Conservation (phyloP, 2,888 invertebrate species). For the Sepiola atlantica region DNA sequence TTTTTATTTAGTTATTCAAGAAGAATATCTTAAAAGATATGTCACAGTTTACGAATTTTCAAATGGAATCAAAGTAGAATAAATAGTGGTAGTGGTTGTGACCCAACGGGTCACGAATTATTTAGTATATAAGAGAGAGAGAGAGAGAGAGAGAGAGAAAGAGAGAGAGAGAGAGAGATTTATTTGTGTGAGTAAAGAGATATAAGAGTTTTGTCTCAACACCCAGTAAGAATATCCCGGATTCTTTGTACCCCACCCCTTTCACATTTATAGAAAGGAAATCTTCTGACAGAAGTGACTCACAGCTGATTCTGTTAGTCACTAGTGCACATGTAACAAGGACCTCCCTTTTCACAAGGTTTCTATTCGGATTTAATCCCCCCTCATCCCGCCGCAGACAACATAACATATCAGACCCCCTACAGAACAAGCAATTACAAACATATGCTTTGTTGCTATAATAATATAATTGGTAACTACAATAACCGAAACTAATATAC, state of each 20-base stretch:
- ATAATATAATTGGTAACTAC: background rate
- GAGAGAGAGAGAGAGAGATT: background rate
- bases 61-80: too few species aligned
- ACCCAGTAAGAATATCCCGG: background rate
- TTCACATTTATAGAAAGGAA: background rate
- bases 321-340: background rate
- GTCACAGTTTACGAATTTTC: too few species aligned
- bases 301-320: background rate
- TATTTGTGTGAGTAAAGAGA: background rate
- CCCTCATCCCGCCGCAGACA: background rate
- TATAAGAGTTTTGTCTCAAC: background rate
- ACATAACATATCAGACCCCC: background rate
- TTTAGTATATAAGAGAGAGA: too few species aligned
- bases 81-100: too few species aligned
- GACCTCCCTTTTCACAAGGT: slow-evolving; percentile 4
- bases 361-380: background rate
- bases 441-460: background rate
- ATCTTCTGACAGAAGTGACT: background rate
- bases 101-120: too few species aligned
- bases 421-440: background rate
- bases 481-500: background rate
- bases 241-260: background rate
- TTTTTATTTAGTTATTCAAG: too few species aligned
- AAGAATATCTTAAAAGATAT: too few species aligned
- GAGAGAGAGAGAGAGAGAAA: too few species aligned